Evolutionary conservation across 2,888 invertebrate genomes (phyloP).

Genomic region (Drosophila robusta): DNA sequence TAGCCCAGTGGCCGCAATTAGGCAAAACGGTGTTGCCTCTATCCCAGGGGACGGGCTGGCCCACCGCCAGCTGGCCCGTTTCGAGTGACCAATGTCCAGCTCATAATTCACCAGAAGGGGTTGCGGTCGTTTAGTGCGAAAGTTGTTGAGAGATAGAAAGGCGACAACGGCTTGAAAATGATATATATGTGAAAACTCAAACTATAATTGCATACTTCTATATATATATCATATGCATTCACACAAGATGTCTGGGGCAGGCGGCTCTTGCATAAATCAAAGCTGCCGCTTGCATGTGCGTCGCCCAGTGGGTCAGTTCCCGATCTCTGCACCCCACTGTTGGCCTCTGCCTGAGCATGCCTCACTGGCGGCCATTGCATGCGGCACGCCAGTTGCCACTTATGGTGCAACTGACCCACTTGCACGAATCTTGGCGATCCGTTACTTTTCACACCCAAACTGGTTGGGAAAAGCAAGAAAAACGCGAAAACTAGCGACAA

Average conservation of each 20-base stretch:
- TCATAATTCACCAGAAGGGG: slow-evolving; percentile 65
- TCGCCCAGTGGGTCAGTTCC: slow-evolving; percentile 19
- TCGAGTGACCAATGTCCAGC: slow-evolving; percentile 66
- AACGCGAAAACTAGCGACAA: slow-evolving; percentile 71
- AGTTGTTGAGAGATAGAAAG: slow-evolving; percentile 36
- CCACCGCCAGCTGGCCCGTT: slow-evolving; percentile 61
- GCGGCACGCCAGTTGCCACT: slow-evolving; percentile 59
- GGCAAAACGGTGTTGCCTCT: slow-evolving; percentile 24
- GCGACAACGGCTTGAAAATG: slow-evolving; percentile 52
- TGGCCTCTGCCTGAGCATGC: slow-evolving; percentile 17
- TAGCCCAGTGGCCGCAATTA: slow-evolving; percentile 50
- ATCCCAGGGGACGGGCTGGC: slow-evolving; percentile 24
- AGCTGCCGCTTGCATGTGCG: slow-evolving; percentile 32
- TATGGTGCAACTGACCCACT: slow-evolving; percentile 61
- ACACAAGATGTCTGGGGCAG: slow-evolving; percentile 22
- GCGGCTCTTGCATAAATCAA: slow-evolving; percentile 62
- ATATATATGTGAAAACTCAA: slow-evolving; percentile 22
- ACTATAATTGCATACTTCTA: not conserved
- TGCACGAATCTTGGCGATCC: slow-evolving; percentile 56
- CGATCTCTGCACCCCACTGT: slow-evolving; percentile 6
- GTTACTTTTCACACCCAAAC: slow-evolving; percentile 74
- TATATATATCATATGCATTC: not conserved
- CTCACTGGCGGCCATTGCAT: slow-evolving; percentile 55
- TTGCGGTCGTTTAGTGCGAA: slow-evolving; percentile 19
- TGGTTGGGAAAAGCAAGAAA: slow-evolving; percentile 42